Conservation (phyloP, 2,888 invertebrate species). For the Stenodera caucasica region DNA sequence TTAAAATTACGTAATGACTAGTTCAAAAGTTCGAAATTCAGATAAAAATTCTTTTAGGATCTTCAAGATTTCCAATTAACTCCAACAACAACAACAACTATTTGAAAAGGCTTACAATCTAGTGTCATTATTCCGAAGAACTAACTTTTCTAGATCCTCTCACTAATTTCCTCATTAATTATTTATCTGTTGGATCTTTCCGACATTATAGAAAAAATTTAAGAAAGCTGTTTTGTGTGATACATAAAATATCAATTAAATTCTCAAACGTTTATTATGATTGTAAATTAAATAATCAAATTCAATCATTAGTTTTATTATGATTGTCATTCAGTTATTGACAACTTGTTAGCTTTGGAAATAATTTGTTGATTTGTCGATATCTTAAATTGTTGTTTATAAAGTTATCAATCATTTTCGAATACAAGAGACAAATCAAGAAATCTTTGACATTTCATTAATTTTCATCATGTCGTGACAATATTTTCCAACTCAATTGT, state of each 20-base stretch:
- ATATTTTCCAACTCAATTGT: constrained; percentile 19
- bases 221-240: too few species aligned
- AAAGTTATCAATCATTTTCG: constrained; percentile 22
- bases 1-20: too few species aligned
- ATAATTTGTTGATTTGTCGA: constrained; percentile 25
- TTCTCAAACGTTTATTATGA: too few species aligned
- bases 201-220: too few species aligned
- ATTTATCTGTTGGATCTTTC: neutral
- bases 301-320: too few species aligned
- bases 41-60: too few species aligned
- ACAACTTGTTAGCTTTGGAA: constrained; percentile 16
- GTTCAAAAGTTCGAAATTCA: too few species aligned
- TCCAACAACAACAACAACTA: neutral
- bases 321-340: constrained; percentile 11
- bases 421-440: constrained; percentile 19
- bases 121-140: neutral
- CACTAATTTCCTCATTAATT: constrained; percentile 8
- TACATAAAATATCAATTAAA: too few species aligned
- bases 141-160: constrained; percentile 7
- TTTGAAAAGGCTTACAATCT: neutral
- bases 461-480: constrained; percentile 20
- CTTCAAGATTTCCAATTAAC: neutral
- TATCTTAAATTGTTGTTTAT: constrained; percentile 20
- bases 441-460: constrained; percentile 21
- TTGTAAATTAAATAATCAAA: too few species aligned